phyloP scores from a whole-genome alignment of 2,113 vertebrate genomes.

The Numenius arquata region DNA sequence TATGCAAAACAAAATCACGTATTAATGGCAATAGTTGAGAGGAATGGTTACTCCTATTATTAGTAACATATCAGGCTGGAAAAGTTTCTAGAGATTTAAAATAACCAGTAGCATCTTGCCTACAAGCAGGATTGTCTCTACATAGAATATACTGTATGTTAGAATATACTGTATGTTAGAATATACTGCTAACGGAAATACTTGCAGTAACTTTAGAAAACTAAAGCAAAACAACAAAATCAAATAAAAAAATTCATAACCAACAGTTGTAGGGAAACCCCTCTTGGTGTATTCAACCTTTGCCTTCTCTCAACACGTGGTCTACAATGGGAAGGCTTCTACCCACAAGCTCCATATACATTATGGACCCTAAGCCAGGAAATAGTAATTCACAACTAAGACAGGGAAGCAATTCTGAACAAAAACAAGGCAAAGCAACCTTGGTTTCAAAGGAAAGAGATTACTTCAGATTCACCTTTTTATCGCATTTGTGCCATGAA shows the following conservation, averaged over 20 bases:
- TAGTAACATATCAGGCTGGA: background rate
- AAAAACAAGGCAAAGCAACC: background rate
- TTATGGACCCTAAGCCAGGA: background rate
- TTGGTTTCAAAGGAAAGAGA: background rate
- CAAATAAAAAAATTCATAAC: background rate
- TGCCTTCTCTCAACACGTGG: background rate
- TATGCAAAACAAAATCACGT: background rate
- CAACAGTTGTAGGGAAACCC: background rate
- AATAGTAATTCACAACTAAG: background rate
- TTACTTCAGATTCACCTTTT: background rate
- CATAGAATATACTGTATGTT: background rate
- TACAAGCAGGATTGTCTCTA: background rate
- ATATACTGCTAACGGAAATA: background rate
- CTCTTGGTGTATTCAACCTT: background rate
- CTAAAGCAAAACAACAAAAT: background rate
- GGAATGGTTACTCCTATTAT: background rate
- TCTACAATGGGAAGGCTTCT: background rate
- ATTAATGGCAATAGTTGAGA: background rate
- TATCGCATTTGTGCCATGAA: background rate
- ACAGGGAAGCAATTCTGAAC: background rate
- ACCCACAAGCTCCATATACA: background rate
- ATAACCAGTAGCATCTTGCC: background rate
- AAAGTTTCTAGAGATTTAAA: background rate
- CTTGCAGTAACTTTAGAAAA: background rate
- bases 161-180: background rate